Evolutionary conservation across 2,113 vertebrate species (phyloP).

Genomic region (Cryptomyrus ogoouensis): DNA sequence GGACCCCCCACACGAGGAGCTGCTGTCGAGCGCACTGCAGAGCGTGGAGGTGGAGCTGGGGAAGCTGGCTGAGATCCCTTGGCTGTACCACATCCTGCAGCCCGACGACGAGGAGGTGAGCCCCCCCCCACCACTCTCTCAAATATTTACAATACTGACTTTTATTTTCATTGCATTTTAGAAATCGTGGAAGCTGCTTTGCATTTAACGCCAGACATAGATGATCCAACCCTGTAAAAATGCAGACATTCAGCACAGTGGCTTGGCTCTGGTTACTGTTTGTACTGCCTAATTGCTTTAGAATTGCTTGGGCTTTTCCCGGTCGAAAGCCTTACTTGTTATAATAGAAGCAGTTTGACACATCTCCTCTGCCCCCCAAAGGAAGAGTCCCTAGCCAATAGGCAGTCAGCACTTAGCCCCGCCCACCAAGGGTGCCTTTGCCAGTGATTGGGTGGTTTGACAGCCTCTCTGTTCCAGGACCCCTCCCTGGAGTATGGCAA

Average conservation of each 20-base stretch:
- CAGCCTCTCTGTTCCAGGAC: slow-evolving; percentile 66
- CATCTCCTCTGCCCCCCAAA: background rate
- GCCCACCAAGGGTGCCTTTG: background rate
- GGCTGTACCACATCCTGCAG: slow-evolving; percentile 90
- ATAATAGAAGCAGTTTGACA: background rate
- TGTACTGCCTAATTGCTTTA: background rate
- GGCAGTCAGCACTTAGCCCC: background rate
- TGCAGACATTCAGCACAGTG: background rate
- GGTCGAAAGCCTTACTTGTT: background rate
- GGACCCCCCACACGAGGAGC: slow-evolving; percentile 87
- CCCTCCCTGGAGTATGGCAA: slow-evolving; percentile 87
- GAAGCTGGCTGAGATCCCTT: slow-evolving; percentile 84
- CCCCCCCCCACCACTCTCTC: background rate
- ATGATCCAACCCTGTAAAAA: background rate
- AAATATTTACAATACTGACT: background rate
- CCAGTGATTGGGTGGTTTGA: background rate
- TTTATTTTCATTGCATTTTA: background rate
- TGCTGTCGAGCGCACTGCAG: slow-evolving; percentile 79
- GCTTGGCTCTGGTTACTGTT: background rate
- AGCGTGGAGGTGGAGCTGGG: slow-evolving; percentile 77
- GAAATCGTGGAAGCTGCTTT: background rate
- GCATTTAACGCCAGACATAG: background rate
- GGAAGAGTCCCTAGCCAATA: background rate
- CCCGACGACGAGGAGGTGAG: slow-evolving; percentile 89
- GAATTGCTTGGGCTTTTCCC: background rate